Evolutionary conservation across 1,140 invertebrate species (phyloP).

Genomic region (Centruroides sculpturatus): DNA sequence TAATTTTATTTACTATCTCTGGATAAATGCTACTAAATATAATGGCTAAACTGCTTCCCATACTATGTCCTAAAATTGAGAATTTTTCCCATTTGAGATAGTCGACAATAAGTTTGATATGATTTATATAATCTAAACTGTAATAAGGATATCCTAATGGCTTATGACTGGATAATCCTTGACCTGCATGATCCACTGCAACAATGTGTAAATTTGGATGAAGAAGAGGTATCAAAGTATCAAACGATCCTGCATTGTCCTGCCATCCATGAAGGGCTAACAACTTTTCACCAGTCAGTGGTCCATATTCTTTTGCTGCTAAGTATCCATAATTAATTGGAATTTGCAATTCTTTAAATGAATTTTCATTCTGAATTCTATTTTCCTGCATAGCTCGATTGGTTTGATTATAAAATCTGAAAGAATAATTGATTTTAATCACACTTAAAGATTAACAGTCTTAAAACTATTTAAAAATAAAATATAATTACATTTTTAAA

Average conservation of each 20-base stretch:
- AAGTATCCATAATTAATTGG: slow-evolving; percentile 61
- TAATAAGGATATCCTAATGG: slow-evolving; percentile 59
- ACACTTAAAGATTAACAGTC: no score
- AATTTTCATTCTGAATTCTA: no score
- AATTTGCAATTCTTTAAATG: slow-evolving; percentile 38
- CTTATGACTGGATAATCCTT: slow-evolving; percentile 64
- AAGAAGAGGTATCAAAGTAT: slow-evolving; percentile 55
- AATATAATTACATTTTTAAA: no score
- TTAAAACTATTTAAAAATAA: no score
- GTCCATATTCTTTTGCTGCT: slow-evolving; percentile 52
- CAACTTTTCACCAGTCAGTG: slow-evolving; percentile 42
- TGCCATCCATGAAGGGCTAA: slow-evolving; percentile 64
- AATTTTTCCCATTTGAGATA: slow-evolving; percentile 65
- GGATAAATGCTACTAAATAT: slow-evolving; percentile 25
- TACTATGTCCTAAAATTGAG: slow-evolving; percentile 28
- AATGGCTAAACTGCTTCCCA: slow-evolving; percentile 25
- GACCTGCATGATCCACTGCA: slow-evolving; percentile 36
- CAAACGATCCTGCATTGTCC: slow-evolving; percentile 77
- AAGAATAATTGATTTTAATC: no score
- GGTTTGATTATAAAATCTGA: no score
- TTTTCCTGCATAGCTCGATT: no score
- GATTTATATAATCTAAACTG: slow-evolving; percentile 44
- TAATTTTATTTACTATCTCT: slow-evolving; percentile 36
- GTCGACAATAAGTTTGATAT: slow-evolving; percentile 55
- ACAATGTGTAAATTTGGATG: slow-evolving; percentile 14